These are phyloP conservation scores for Oncorhynchus masou DNA, from an alignment of 2,113 vertebrate genomes.

Conservation along the genomic window DNA sequence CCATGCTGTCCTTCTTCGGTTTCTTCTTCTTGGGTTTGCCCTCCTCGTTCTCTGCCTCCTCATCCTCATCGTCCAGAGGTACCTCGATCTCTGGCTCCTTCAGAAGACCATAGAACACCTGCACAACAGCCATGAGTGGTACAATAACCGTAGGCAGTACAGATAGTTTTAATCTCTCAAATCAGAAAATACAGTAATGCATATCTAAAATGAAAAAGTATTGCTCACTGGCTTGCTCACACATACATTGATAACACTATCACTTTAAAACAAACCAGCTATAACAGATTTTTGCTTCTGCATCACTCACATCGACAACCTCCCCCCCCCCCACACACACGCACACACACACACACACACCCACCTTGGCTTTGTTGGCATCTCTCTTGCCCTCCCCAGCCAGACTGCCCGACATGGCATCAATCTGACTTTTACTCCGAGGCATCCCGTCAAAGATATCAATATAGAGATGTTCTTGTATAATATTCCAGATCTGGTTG, in stretches of 20 bases:
- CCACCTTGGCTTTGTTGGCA: slow-evolving; percentile 95
- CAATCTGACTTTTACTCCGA: slow-evolving; percentile 96
- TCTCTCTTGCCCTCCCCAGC: slow-evolving; percentile 93
- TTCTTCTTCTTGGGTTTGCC: slow-evolving; percentile 99
- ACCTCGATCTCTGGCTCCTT: slow-evolving; percentile 98
- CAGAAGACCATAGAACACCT: slow-evolving; percentile 95
- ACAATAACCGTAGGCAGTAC: not conserved
- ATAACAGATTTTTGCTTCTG: not conserved
- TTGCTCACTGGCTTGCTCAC: not conserved
- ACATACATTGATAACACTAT: not conserved
- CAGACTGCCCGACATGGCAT: slow-evolving; percentile 95
- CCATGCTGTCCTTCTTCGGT: slow-evolving; percentile 93
- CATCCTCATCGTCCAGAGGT: slow-evolving; percentile 96
- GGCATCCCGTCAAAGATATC: slow-evolving; percentile 99
- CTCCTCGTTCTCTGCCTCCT: slow-evolving; percentile 97
- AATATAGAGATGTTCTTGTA: slow-evolving; percentile 98
- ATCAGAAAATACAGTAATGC: not conserved
- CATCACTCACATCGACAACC: too few relatives aligned
- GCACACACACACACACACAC: slow-evolving; percentile 20
- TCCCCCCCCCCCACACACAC: too few relatives aligned
- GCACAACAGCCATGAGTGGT: not conserved
- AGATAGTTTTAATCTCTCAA: not conserved
- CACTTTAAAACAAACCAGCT: not conserved
- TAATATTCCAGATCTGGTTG: slow-evolving; percentile 99
- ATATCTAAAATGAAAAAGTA: not conserved